Evolutionary conservation across 2,888 invertebrate genomes (phyloP), one percentile per base, ranked within the genome.

Genomic region (Bursaphelenchus okinawaensis): DNA sequence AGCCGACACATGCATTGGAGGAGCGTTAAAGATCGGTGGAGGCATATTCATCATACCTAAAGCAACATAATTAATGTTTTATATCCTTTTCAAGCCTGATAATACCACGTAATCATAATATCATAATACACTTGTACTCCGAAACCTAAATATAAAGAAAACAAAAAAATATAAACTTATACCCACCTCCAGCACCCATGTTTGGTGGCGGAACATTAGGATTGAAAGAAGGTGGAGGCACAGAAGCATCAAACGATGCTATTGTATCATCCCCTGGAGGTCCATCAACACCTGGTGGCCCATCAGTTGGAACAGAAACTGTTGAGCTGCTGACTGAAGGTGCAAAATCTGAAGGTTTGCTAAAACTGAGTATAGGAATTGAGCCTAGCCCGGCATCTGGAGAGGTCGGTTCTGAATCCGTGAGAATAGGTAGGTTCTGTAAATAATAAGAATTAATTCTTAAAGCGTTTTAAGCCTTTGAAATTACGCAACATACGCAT

Each of bases 171-270:
- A 16, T 40, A n/a, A n/a, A n/a, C n/a, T n/a, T n/a, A n/a, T n/a
- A n/a, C n/a, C n/a, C n/a, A 40, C n/a, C n/a, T n/a, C 40, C 40
- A 16, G 16, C 40, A 16, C 40, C 40, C 3, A 40, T 40, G n/a
- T 40, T 40, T 40, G 66, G 66, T 22, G 66, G 66, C n/a, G 66
- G 66, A 0, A 66, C 67, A 20, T 55, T 68, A n/a, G 66, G 66
- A 69, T 66, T 68, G 23, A 66, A 66, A 22, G 7, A 9, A 7
- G 66, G 67, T 7, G 66, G 66, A 19, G 66, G 66, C n/a, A 66
- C 50, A 9, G 67, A 54, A 16, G 57, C 52, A 26, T 66, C 52
- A n/a, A 66, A 28, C 0, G 66, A 67, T 24, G 66, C 60, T 19
- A 67, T 52, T 22, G 67, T 40, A 24, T 66, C 67, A n/a, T 54